These are phyloP conservation scores for Labeo catla DNA, from an alignment of 2,113 vertebrate species.

Conservation along the genomic window DNA sequence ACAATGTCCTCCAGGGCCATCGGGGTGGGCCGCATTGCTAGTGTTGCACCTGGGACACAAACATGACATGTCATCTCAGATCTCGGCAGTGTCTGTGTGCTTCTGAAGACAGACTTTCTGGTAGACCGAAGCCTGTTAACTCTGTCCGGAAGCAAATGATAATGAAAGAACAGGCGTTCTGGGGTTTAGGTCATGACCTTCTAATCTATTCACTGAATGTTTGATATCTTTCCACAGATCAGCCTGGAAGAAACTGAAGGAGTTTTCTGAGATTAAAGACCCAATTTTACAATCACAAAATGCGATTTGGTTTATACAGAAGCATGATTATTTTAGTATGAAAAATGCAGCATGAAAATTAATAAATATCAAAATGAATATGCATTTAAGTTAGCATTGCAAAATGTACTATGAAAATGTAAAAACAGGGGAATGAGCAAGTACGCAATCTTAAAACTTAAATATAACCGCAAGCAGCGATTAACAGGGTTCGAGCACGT, in stretches of 20 bases:
- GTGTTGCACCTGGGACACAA: conserved; percentile 84
- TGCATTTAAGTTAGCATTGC: not conserved
- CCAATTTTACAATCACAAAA: too few species aligned
- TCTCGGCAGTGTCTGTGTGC: not conserved
- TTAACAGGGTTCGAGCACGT: too few species aligned
- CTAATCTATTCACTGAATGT: conserved; percentile 6
- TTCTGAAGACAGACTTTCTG: conserved; percentile 4
- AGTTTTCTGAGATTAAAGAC: not conserved
- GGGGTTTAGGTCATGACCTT: not conserved
- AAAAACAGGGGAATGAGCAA: not conserved
- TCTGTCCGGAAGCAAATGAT: not conserved
- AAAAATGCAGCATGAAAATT: not conserved
- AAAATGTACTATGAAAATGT: not conserved
- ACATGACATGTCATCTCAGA: not conserved
- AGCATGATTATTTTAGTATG: too few species aligned
- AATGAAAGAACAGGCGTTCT: not conserved
- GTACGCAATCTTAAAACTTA: not conserved
- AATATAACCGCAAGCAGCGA: too few species aligned
- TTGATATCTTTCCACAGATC: not conserved
- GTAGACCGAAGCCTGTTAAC: not conserved
- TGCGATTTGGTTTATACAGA: too few species aligned
- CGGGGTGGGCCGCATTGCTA: conserved; percentile 93
- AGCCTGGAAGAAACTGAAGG: not conserved
- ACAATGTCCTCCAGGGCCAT: conserved; percentile 89
- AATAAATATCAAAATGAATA: too few species aligned